Percentiles rank a stretch among this genome's conserved stretches.
Evolutionary conservation across 2,113 vertebrate genomes (phyloP).

Genomic region (Siniperca knerii): DNA sequence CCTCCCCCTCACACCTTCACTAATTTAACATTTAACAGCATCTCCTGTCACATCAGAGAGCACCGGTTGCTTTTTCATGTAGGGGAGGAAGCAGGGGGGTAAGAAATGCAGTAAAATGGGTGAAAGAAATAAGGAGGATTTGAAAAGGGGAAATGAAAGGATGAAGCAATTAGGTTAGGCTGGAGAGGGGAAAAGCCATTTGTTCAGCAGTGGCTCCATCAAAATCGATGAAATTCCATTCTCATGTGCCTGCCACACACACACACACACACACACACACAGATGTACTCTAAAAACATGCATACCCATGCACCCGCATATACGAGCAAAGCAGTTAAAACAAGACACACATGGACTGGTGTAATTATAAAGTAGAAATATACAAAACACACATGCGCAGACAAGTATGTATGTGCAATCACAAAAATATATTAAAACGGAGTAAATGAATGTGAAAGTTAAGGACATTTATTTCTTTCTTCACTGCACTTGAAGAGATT

Average conservation of each 20-base stretch:
- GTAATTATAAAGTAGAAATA: neutral
- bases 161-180: constrained; percentile 37
- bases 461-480: neutral
- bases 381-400: neutral
- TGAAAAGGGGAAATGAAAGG: constrained; percentile 16
- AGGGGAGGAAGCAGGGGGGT: neutral
- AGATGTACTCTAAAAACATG: neutral
- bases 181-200: constrained; percentile 19
- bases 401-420: neutral
- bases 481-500: neutral
- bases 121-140: neutral
- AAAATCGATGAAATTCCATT: constrained; percentile 47
- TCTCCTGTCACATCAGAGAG: constrained; percentile 6
- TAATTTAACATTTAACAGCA: constrained; percentile 41
- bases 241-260: constrained; percentile 4
- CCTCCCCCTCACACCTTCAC: constrained; percentile 37
- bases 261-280: neutral
- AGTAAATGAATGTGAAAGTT: neutral
- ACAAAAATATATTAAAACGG: neutral
- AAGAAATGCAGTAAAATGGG: constrained; percentile 1
- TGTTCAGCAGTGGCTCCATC: constrained; percentile 37
- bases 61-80: neutral
- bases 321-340: neutral
- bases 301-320: neutral
- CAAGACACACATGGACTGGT: neutral